A percentile compares a stretch with the other conserved stretches of the same genome.
Evolutionary conservation across 2,888 invertebrate genomes (phyloP).

Genomic region (Disparrhopalites patrizii): DNA sequence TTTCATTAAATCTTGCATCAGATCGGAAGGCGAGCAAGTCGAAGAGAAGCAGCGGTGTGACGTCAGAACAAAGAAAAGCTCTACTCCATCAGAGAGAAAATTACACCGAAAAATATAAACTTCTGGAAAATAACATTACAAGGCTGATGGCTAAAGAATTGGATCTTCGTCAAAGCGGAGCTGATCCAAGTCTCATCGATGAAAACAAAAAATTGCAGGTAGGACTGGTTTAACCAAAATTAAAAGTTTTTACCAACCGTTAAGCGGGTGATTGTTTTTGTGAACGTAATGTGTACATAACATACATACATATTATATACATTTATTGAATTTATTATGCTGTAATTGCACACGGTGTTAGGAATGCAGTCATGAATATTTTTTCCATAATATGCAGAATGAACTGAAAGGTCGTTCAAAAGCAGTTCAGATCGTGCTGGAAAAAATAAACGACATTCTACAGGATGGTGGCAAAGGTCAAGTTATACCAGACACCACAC

Average conservation of each 20-base stretch:
- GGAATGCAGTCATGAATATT: too few species aligned
- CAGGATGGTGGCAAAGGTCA: conserved; percentile 60
- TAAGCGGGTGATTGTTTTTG: background rate
- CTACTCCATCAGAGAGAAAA: conserved; percentile 75
- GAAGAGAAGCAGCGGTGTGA: conserved; percentile 31
- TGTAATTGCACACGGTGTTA: too few species aligned
- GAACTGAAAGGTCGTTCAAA: conserved; percentile 74
- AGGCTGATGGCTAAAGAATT: conserved; percentile 72
- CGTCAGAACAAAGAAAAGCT: conserved; percentile 67
- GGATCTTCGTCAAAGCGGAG: conserved; percentile 64
- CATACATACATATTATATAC: background rate
- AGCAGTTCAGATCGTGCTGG: conserved; percentile 80
- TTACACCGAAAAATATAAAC: conserved; percentile 69
- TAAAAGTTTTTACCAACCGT: conserved; percentile 32
- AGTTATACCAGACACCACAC: background rate
- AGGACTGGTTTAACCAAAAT: conserved; percentile 51
- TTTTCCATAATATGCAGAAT: conserved; percentile 63
- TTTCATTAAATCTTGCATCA: too few species aligned
- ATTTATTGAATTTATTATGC: background rate
- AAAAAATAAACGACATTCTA: conserved; percentile 80
- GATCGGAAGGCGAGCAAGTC: conserved; percentile 29
- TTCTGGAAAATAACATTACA: conserved; percentile 72
- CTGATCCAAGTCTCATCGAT: conserved; percentile 50
- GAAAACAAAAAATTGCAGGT: conserved; percentile 84
- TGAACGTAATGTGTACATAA: background rate